Evolutionary conservation across 2,888 invertebrate genomes (phyloP), one percentile per base, ranked within the genome.

Genomic region (Tridacna gigas): DNA sequence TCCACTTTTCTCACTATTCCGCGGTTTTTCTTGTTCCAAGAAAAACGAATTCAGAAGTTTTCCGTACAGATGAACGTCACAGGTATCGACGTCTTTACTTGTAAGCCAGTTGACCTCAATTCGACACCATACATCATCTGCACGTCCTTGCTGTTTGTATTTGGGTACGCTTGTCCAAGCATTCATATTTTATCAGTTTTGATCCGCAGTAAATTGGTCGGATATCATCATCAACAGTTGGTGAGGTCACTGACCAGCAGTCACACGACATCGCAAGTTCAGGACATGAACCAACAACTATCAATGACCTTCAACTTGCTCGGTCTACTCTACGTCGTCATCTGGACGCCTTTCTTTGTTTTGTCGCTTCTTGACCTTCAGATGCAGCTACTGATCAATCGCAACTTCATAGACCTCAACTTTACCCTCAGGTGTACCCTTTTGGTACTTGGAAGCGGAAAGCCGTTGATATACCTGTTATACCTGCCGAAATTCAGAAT

Each of bases 341-440:
- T 87, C 13, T 87, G 87, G 87, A 78, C 84, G 18, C 87, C 87
- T 11, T 87, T 87, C 63, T 87, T 87, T 51, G 47, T 84, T 12
- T 26, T 87, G 67, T 76, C 84, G 0, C 12, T 87, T 3, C 12
- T 87, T 13, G 87, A 87, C 61, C 74, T 87, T 26, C 51, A 15
- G 26, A 13, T 71, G 7, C 63, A 69, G n/a, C 48, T 79, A 18
- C n/a, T 77, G 13, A 25, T 22, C 12, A 5, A 66, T 9, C 74
- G 47, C 12, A 65, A 74, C 11, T 56, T 77, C 11, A 69, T 22
- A 9, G 37, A 65, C 48, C 15, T 82, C n/a, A 82, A 79, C 60
- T 87, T 87, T 47, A n/a, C 79, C 4, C 60, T 87, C 11, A 56
- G 87, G 18, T 87, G 87, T 69, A 84, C 82, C 9, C 79, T 87